phyloP scores from a whole-genome alignment of 2,113 vertebrate genomes.

The Speoplatyrhinus poulsoni region DNA sequence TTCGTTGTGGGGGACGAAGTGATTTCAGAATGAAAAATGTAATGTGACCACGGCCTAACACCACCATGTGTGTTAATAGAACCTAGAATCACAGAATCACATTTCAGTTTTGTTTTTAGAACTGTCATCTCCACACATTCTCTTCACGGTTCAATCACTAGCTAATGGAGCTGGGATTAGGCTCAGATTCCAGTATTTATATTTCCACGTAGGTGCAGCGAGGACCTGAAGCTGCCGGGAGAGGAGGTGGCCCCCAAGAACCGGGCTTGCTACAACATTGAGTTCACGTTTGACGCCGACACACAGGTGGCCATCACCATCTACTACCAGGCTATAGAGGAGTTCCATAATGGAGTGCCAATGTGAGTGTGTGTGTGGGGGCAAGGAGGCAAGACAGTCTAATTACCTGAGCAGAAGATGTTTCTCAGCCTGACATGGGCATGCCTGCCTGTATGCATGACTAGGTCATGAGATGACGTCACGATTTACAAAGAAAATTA shows the following conservation, averaged over 20 bases:
- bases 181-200: neutral
- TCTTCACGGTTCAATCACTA: neutral
- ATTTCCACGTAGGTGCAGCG: slow-evolving; percentile 81
- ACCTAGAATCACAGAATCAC: too few relatives aligned
- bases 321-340: slow-evolving; percentile 96
- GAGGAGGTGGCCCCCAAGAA: slow-evolving; percentile 81
- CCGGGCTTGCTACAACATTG: slow-evolving; percentile 89
- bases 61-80: too few relatives aligned
- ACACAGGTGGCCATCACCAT: slow-evolving; percentile 93
- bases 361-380: slow-evolving; percentile 78
- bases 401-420: neutral
- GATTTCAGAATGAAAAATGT: too few relatives aligned
- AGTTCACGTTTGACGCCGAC: slow-evolving; percentile 96
- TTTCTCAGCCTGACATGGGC: neutral
- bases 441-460: neutral
- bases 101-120: neutral
- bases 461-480: neutral
- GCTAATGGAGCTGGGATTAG: neutral
- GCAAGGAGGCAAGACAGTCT: neutral
- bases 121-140: neutral
- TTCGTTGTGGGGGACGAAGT: too few relatives aligned
- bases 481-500: neutral
- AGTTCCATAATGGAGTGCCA: slow-evolving; percentile 91
- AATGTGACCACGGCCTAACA: too few relatives aligned
- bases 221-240: slow-evolving; percentile 87